Evolutionary conservation across 2,888 invertebrate species (phyloP).

Genomic region (Brenthis hecate): DNA sequence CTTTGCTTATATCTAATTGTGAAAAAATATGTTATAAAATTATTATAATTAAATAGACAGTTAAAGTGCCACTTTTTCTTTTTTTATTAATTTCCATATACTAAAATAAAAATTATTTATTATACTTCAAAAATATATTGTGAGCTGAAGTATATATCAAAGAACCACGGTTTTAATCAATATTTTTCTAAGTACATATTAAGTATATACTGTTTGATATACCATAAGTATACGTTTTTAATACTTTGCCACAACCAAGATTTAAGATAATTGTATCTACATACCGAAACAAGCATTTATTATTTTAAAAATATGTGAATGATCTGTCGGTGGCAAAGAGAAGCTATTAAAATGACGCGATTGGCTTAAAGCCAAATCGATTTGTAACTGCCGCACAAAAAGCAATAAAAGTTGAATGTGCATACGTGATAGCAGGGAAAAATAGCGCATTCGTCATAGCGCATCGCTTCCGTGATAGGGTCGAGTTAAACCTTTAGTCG

Average conservation of each 20-base stretch:
- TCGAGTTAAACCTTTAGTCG: constrained; percentile 11
- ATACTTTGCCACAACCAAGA: neutral
- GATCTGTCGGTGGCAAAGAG: constrained; percentile 52
- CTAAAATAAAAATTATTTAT: too few relatives aligned
- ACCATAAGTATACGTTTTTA: neutral
- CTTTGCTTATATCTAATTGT: too few relatives aligned
- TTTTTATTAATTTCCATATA: too few relatives aligned
- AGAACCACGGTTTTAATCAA: too few relatives aligned
- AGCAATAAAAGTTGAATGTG: constrained; percentile 77
- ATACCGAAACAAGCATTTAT: constrained; percentile 24
- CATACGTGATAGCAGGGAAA: constrained; percentile 71
- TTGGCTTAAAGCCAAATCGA: constrained; percentile 79
- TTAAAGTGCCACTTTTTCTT: too few relatives aligned
- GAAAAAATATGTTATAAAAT: too few relatives aligned
- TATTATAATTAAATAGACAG: too few relatives aligned
- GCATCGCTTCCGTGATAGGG: constrained; percentile 59
- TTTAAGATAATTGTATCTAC: constrained; percentile 1
- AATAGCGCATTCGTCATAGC: constrained; percentile 72
- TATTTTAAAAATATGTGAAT: constrained; percentile 46
- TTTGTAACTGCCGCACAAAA: constrained; percentile 78
- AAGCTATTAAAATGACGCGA: constrained; percentile 73
- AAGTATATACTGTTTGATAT: neutral
- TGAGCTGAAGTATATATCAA: too few relatives aligned
- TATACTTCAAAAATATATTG: too few relatives aligned
- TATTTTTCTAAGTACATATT: too few relatives aligned